Percentiles rank a stretch among this genome's conserved stretches.
These are phyloP conservation scores for Pantherophis alleghaniensis DNA, from an alignment of 2,797 vertebrate genomes.

Conservation along the genomic window DNA sequence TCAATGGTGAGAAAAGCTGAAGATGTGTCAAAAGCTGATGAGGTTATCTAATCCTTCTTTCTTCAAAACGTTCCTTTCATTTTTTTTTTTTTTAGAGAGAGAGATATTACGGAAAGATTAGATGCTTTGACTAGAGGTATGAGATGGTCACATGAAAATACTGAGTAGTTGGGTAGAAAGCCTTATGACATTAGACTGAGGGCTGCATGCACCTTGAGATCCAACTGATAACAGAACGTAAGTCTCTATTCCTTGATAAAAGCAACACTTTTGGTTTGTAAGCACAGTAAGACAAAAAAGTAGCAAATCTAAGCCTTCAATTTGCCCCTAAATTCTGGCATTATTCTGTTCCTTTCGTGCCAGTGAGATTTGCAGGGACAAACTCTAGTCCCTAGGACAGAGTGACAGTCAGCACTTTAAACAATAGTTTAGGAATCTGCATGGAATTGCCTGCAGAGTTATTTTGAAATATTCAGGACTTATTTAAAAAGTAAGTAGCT, in stretches of 20 bases:
- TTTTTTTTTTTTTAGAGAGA: background rate
- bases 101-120: background rate
- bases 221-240: background rate
- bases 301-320: background rate
- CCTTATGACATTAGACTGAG: background rate
- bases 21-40: background rate
- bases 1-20: background rate
- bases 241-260: background rate
- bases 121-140: background rate
- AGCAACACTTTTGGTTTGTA: background rate
- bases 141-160: background rate
- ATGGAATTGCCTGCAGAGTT: constrained; percentile 1
- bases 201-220: background rate
- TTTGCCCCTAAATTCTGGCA: background rate
- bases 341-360: background rate
- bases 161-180: background rate
- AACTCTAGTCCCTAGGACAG: background rate
- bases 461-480: constrained; percentile 28
- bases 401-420: constrained; percentile 14
- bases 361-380: background rate
- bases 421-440: constrained; percentile 9
- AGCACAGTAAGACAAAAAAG: background rate
- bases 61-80: background rate
- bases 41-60: background rate
- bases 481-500: constrained; percentile 14